Evolutionary conservation across 2,797 vertebrate genomes (phyloP), one percentile per base, ranked within the genome.

Genomic region (Acanthiza pusilla): DNA sequence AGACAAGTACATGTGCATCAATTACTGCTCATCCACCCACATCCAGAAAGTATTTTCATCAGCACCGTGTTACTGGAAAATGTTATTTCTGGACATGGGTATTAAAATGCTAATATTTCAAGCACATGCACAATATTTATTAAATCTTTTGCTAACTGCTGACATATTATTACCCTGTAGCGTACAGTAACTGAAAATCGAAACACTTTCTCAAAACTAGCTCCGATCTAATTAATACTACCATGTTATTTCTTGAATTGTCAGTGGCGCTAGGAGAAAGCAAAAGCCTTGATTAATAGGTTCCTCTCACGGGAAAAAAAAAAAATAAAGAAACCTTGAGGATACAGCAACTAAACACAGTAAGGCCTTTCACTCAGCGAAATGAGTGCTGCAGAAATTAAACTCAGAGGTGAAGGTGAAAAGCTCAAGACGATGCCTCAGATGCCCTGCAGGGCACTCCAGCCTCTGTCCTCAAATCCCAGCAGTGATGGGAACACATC

Each of bases 31-130:
- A 1, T 72, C 63, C 89, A 77, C n/a, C 85, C 87, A 54, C 48
- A 30, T 15, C 55, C 27, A 68, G 38, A 84, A 72, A 40, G 42
- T 62, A 65, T 76, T 55, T 92, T 88, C 88, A 48, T 91, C 32
- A 5, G 65, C 57, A 20, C 38, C 1, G 0, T 29, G 15, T n/a
- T 79, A n/a, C 34, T 51, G 70, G 63, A 91, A 85, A 85, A 36
- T 5, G 10, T 72, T 81, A 68, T 85, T 94, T 72, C 86, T 83
- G 67, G 66, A 50, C 43, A 73, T 10, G 23, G 47, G 71, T 30
- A 90, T 90, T 91, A 92, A 90, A 87, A 91, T 68, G 67, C 68
- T 88, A 93, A 79, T 85, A 93, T 80, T 92, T 85, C 87, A 95
- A 91, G 75, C 40, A 53, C 45, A 81, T 42, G n/a, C 20, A 63